Conservation (phyloP, 2,888 invertebrate species). For the Meta bourneti region DNA sequence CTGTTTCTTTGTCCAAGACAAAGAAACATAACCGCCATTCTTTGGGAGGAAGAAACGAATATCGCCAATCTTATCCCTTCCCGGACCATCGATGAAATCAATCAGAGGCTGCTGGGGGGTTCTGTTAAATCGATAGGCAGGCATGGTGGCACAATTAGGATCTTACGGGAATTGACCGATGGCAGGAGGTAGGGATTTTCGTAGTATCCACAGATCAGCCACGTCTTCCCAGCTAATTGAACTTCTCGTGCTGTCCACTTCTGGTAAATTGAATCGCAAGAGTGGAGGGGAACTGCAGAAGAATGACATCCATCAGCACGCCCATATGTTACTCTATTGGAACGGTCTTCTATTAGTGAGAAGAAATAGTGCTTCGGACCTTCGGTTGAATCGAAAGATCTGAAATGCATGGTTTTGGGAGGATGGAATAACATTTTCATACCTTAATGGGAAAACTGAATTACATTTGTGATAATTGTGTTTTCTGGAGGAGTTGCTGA, state of each 20-base stretch:
- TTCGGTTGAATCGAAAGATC: background rate
- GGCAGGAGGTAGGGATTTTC: background rate
- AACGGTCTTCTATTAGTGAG: background rate
- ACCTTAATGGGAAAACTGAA: background rate
- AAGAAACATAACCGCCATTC: background rate
- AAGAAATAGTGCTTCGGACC: background rate
- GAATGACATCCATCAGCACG: background rate
- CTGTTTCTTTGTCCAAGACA: background rate
- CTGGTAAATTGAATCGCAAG: background rate
- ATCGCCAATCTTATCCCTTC: background rate
- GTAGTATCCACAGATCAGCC: background rate
- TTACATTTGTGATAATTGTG: background rate
- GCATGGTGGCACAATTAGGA: background rate
- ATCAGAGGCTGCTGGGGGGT: background rate
- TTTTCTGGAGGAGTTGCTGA: no score
- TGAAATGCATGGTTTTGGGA: background rate
- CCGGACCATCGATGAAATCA: background rate
- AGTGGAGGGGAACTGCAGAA: background rate
- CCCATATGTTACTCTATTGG: background rate
- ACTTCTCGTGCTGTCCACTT: background rate
- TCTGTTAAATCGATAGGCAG: background rate
- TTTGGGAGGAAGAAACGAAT: background rate
- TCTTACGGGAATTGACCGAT: slow-evolving; percentile 7
- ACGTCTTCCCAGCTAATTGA: background rate
- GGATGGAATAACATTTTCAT: no score